Base-by-base conservation (phyloP, 2,888 invertebrate species). In the Plebejus melissa region DNA sequence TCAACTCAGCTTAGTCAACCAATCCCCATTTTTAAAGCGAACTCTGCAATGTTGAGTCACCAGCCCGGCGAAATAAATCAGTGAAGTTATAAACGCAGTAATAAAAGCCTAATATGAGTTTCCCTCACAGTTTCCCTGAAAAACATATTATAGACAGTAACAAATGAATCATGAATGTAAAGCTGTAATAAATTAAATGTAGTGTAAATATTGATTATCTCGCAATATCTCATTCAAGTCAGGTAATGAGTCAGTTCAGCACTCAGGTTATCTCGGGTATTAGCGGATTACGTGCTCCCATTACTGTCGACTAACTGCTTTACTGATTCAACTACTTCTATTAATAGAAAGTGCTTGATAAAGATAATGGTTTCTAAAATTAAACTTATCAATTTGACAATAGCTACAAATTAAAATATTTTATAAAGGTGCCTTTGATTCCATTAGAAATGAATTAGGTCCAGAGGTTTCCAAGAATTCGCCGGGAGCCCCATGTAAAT, bases 231-330 rank as follows among this genome's bases (percentile, higher is more conserved):
- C 76, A 79, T 77, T 77, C 77, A 79, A 69, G 74, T 76, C 50
- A 57, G 58, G 46, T 41, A 75, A 76, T 79, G 79, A 79, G 76
- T 79, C 79, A 79, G 75, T 76, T 41, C 32, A 71, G 57, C 76
- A 77, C 76, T 76, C 54, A 71, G 75, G 74, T 77, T 77, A 79
- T 79, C 76, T 76, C 50, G 77, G 58, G 76, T 79, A 79, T 79
- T 79, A 79, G 74, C 38, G 71, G 38, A 70, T 69, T 75, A 70
- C 70, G 70, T 50, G 70, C 41, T 70, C 58, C 54, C 41, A 58
- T 75, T 57, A 71, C 57, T 75, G 75, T 57, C 65, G 32, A 16
- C 60, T 60, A 50, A 65, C 28, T 46, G 50, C 46, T 46, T 65
- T 74, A 65, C 46, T 74, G 65, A 65, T 60, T 22, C 41, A 74